Percentiles rank a stretch among this genome's conserved stretches.
phyloP scores from a whole-genome alignment of 2,113 vertebrate species.

The Grus americana region DNA sequence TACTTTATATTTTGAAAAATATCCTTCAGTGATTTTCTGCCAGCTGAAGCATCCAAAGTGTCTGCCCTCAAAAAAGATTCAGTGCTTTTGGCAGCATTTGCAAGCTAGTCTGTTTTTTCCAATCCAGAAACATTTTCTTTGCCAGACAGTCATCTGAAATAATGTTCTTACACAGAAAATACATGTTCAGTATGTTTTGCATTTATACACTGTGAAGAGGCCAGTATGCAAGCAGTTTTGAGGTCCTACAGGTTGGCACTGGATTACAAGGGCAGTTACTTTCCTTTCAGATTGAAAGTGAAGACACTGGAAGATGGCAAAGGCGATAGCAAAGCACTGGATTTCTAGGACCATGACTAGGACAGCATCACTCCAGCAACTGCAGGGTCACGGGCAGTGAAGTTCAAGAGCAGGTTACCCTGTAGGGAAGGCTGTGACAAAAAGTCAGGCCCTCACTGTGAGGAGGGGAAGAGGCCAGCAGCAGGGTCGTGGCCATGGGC shows the following conservation, averaged over 20 bases:
- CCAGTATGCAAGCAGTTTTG: background rate
- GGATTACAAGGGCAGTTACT: background rate
- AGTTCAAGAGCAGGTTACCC: background rate
- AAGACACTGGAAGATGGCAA: background rate
- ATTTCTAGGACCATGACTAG: background rate
- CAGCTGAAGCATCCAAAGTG: slow-evolving; percentile 44
- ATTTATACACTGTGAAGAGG: background rate
- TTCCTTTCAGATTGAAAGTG: background rate
- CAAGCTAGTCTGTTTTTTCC: slow-evolving; percentile 60
- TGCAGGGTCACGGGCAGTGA: background rate
- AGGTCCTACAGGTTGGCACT: background rate
- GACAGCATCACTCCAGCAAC: background rate
- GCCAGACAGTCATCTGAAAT: slow-evolving; percentile 61
- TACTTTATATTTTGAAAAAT: slow-evolving; percentile 50
- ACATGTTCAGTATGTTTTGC: slow-evolving; percentile 34
- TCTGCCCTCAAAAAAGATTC: slow-evolving; percentile 56
- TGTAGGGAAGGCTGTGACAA: background rate
- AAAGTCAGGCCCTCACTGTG: background rate
- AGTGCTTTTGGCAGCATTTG: slow-evolving; percentile 44
- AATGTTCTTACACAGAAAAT: slow-evolving; percentile 59
- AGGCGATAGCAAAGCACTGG: background rate
- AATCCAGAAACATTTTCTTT: slow-evolving; percentile 36
- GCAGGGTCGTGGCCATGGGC: background rate
- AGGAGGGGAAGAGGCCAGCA: background rate
- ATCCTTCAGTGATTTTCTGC: slow-evolving; percentile 12